phyloP scores from a whole-genome alignment of 92 coral and sea anemone genomes.

The Phenganax marumi region DNA sequence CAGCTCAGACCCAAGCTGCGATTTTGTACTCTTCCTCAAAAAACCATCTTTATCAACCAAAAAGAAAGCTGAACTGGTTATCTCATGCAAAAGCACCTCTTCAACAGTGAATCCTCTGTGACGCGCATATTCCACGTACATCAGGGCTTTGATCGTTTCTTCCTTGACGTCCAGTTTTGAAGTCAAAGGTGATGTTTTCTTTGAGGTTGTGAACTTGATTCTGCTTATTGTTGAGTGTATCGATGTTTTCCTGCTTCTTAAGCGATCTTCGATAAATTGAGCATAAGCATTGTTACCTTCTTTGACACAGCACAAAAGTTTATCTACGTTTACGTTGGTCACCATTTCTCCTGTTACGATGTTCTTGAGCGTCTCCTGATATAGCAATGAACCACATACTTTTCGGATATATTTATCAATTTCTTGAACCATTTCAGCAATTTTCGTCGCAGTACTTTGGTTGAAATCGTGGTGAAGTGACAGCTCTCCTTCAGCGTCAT shows the following conservation, averaged over 20 bases:
- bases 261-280: slow-evolving; percentile 1
- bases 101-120: neutral
- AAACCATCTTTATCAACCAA: neutral
- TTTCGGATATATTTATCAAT: neutral
- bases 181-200: neutral
- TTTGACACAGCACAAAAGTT: slow-evolving; percentile 7
- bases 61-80: neutral
- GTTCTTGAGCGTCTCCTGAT: neutral
- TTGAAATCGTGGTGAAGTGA: slow-evolving; percentile 21
- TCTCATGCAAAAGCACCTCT: neutral
- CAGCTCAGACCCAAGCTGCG: neutral
- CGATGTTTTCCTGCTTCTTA: neutral
- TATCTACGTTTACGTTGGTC: slow-evolving; percentile 16
- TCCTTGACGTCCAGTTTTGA: neutral
- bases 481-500: slow-evolving; percentile 11
- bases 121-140: neutral
- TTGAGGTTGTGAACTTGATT: neutral
- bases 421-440: neutral
- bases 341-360: slow-evolving; percentile 20
- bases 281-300: slow-evolving; percentile 9
- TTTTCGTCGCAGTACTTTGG: slow-evolving; percentile 1
- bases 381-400: neutral
- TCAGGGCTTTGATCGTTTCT: neutral
- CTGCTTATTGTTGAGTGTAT: neutral
- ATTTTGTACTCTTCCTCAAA: neutral